These are phyloP conservation scores for Gryon sp. DNA, from an alignment of 1,140 invertebrate species.

Conservation along the genomic window DNA sequence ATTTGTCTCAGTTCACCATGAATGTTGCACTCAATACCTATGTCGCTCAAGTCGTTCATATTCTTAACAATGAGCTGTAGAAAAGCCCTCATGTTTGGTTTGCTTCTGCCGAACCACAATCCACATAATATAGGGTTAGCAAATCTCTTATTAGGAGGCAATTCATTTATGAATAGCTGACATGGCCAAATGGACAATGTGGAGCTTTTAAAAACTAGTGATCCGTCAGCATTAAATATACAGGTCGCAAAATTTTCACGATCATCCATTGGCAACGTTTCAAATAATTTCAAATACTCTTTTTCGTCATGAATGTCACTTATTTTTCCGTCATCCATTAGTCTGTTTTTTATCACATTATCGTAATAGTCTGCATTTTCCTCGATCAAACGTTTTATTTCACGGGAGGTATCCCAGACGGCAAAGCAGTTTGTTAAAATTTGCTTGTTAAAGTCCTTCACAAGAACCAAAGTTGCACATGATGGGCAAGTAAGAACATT, in stretches of 20 bases:
- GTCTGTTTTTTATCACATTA: constrained; percentile 11
- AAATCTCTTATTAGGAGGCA: too few species aligned
- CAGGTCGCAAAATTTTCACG: not conserved
- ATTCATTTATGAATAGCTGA: too few species aligned
- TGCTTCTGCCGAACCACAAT: too few species aligned
- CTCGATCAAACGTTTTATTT: constrained; percentile 18
- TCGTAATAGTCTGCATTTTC: constrained; percentile 27
- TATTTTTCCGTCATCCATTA: too few species aligned
- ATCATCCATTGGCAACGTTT: not conserved
- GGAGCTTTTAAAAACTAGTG: not conserved
- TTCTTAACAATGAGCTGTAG: too few species aligned
- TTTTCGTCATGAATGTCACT: constrained; percentile 16
- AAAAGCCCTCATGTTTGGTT: too few species aligned
- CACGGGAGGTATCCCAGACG: constrained; percentile 14
- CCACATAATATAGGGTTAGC: too few species aligned
- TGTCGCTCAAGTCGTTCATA: too few species aligned
- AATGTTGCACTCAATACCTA: too few species aligned
- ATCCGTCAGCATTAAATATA: not conserved
- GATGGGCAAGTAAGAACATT: not conserved
- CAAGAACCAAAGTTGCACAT: constrained; percentile 11
- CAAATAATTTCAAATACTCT: constrained; percentile 13
- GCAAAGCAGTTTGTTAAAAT: constrained; percentile 18
- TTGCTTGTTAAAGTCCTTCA: not conserved
- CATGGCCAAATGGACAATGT: not conserved
- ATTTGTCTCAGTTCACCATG: too few species aligned